phyloP scores from a whole-genome alignment of 2,113 vertebrate genomes.

The Calidris pugnax region DNA sequence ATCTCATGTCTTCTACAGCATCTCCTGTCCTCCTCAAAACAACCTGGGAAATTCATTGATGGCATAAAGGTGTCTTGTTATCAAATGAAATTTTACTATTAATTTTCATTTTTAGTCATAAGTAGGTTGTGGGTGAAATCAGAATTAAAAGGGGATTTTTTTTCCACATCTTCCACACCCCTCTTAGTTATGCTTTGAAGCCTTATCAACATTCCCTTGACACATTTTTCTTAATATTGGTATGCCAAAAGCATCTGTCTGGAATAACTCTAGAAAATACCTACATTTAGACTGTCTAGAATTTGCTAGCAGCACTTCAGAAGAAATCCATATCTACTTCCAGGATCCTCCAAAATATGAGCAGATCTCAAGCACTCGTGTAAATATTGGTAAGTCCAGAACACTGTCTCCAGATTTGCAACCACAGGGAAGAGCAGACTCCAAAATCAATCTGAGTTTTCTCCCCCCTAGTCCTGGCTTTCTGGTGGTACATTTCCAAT shows the following conservation, averaged over 20 bases:
- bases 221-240: neutral
- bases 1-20: neutral
- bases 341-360: neutral
- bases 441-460: neutral
- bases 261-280: neutral
- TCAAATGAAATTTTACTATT: neutral
- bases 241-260: neutral
- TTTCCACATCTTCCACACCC: neutral
- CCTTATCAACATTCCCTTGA: neutral
- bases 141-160: neutral
- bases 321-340: neutral
- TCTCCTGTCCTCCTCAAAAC: neutral
- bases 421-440: neutral
- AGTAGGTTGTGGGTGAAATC: neutral
- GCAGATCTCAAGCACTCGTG: accelerated
- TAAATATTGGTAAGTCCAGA: neutral
- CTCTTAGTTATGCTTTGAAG: neutral
- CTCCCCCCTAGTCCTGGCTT: neutral
- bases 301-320: neutral
- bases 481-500: neutral
- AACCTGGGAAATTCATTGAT: neutral
- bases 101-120: neutral
- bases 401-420: neutral
- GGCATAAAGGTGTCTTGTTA: neutral
- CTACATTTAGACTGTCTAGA: neutral